phyloP scores from a whole-genome alignment of 2,797 vertebrate species.

The Ctenosaura bakeri region DNA sequence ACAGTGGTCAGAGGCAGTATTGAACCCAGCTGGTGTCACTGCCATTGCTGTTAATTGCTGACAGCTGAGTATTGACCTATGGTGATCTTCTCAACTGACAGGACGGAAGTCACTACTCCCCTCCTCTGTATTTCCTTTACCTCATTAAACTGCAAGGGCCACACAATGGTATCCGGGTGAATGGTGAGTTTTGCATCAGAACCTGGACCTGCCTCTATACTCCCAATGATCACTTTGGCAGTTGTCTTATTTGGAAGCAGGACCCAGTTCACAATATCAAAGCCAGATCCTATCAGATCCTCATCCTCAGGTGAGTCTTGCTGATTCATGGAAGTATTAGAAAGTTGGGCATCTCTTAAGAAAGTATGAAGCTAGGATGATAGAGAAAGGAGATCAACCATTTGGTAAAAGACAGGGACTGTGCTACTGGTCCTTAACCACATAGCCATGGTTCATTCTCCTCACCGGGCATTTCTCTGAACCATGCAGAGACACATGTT shows the following conservation, averaged over 20 bases:
- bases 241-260: not conserved
- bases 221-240: not conserved
- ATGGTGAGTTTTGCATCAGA: not conserved
- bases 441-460: too few species aligned
- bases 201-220: not conserved
- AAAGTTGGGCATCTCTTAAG: not conserved
- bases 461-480: not conserved
- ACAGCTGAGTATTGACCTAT: too few species aligned
- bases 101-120: too few species aligned
- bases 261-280: not conserved
- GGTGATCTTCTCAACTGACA: too few species aligned
- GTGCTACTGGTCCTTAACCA: not conserved
- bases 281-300: not conserved
- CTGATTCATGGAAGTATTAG: not conserved
- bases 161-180: not conserved
- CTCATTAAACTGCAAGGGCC: not conserved
- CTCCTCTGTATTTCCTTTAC: not conserved
- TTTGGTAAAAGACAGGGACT: not conserved
- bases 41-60: too few species aligned
- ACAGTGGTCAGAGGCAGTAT: accelerated
- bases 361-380: not conserved
- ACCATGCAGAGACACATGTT: too few species aligned
- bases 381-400: not conserved
- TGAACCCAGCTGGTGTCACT: too few species aligned
- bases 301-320: not conserved